A percentile compares a stretch with the other conserved stretches of the same genome.
Evolutionary conservation across 2,888 invertebrate species (phyloP).

Genomic region (Petrolisthes manimaculis): DNA sequence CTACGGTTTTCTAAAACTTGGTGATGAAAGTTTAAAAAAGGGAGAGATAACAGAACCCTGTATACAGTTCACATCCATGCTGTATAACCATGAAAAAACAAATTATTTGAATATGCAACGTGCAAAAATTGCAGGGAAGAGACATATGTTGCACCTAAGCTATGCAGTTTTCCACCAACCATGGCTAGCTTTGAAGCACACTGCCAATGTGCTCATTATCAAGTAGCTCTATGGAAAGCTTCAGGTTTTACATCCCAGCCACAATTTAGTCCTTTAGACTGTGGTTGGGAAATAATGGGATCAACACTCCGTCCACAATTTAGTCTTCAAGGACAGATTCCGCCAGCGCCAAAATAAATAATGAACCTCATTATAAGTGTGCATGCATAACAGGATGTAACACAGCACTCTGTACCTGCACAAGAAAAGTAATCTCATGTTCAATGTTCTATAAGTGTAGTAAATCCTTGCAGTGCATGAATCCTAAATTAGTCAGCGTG

Average conservation of each 20-base stretch:
- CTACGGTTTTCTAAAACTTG: too few species aligned
- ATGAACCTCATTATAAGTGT: slow-evolving; percentile 12
- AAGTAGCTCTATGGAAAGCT: slow-evolving; percentile 20
- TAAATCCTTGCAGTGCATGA: too few species aligned
- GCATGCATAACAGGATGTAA: slow-evolving; percentile 14
- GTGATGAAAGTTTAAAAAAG: too few species aligned
- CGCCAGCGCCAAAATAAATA: slow-evolving; percentile 12
- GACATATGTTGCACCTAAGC: neutral
- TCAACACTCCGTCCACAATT: neutral
- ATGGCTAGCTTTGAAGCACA: slow-evolving; percentile 5
- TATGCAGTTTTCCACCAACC: slow-evolving; percentile 25
- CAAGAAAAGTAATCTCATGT: neutral
- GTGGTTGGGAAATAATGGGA: slow-evolving; percentile 24
- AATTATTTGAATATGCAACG: too few species aligned
- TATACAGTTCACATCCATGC: too few species aligned
- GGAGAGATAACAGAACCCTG: too few species aligned
- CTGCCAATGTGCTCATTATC: slow-evolving; percentile 16
- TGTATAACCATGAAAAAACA: too few species aligned
- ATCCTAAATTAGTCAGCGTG: too few species aligned
- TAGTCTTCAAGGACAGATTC: neutral
- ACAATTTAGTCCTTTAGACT: neutral
- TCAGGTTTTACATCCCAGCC: neutral
- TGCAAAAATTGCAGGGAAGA: neutral
- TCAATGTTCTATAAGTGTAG: slow-evolving; percentile 5
- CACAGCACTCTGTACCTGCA: slow-evolving; percentile 6